Conservation (phyloP, 2,888 invertebrate species). For the Perizoma affinitatum region DNA sequence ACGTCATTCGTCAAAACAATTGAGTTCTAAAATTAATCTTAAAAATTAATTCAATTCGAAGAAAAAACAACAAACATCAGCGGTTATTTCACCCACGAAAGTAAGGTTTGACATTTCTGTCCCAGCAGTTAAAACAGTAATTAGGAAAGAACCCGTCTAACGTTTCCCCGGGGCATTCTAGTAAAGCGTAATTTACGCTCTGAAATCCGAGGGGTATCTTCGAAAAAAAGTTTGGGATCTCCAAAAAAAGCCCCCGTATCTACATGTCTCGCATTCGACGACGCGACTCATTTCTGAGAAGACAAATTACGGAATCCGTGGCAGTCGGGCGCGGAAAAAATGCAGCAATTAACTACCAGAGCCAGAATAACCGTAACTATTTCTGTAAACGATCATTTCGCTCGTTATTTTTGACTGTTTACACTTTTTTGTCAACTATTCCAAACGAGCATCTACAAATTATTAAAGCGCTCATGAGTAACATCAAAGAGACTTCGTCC, state of each 20-base stretch:
- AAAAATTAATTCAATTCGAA: conserved; percentile 33
- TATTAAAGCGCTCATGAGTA: conserved; percentile 47
- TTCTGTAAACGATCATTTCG: conserved; percentile 69
- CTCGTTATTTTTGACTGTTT: conserved; percentile 73
- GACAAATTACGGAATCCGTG: conserved; percentile 81
- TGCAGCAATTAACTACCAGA: conserved; percentile 79
- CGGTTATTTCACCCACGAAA: conserved; percentile 65
- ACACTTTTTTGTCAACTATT: conserved; percentile 64
- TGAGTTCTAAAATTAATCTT: conserved; percentile 40
- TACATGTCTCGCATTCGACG: conserved; percentile 81
- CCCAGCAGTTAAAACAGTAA: conserved; percentile 80
- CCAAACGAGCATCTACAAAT: conserved; percentile 52
- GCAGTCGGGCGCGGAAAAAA: conserved; percentile 77
- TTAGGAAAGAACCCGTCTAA: conserved; percentile 78
- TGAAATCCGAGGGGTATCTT: conserved; percentile 71
- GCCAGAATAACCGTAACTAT: conserved; percentile 72
- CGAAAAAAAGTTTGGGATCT: conserved; percentile 23
- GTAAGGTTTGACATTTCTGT: conserved; percentile 77
- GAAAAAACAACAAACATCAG: conserved; percentile 48
- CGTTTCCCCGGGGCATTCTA: conserved; percentile 78
- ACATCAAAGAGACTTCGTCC: conserved; percentile 57
- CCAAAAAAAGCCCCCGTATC: conserved; percentile 54
- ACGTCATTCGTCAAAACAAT: conserved; percentile 15
- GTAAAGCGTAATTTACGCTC: conserved; percentile 81
- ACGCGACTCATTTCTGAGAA: conserved; percentile 83